Percentiles rank a stretch among this genome's conserved stretches.
phyloP scores from a whole-genome alignment of 2,888 invertebrate genomes.

The Lingula anatina region DNA sequence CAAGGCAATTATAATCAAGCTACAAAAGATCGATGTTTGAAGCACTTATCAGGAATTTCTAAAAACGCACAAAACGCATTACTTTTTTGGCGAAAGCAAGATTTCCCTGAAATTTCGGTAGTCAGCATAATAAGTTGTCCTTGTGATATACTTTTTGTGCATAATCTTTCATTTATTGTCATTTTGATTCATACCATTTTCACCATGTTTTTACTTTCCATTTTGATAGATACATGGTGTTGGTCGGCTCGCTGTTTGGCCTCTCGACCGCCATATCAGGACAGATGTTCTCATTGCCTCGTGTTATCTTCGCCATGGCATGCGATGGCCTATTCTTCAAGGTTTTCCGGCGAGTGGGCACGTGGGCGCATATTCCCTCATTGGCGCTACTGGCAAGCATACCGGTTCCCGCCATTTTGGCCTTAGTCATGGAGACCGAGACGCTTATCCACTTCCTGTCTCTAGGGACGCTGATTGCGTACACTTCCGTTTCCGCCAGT shows the following conservation, averaged over 20 bases:
- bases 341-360: constrained; percentile 64
- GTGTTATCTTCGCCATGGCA: constrained; percentile 87
- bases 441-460: constrained; percentile 93
- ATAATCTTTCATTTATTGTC: too few relatives aligned
- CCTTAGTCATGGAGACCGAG: constrained; percentile 79
- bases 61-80: too few relatives aligned
- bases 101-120: too few relatives aligned
- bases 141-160: too few relatives aligned
- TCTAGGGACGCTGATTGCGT: constrained; percentile 87
- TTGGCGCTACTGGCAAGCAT: constrained; percentile 42
- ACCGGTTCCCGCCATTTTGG: constrained; percentile 58
- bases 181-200: too few relatives aligned
- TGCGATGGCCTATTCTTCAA: constrained; percentile 79
- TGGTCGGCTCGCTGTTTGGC: constrained; percentile 44
- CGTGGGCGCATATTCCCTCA: constrained; percentile 64
- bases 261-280: constrained; percentile 59
- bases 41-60: too few relatives aligned
- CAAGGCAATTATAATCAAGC: too few relatives aligned
- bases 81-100: too few relatives aligned
- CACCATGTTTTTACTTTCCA: too few relatives aligned
- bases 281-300: constrained; percentile 77
- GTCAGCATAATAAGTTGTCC: too few relatives aligned
- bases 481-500: constrained; percentile 88
- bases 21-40: too few relatives aligned
- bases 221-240: constrained; percentile 54